These are phyloP conservation scores for Gulo gulo DNA, from an alignment of 2,113 vertebrate genomes.

Conservation along the genomic window DNA sequence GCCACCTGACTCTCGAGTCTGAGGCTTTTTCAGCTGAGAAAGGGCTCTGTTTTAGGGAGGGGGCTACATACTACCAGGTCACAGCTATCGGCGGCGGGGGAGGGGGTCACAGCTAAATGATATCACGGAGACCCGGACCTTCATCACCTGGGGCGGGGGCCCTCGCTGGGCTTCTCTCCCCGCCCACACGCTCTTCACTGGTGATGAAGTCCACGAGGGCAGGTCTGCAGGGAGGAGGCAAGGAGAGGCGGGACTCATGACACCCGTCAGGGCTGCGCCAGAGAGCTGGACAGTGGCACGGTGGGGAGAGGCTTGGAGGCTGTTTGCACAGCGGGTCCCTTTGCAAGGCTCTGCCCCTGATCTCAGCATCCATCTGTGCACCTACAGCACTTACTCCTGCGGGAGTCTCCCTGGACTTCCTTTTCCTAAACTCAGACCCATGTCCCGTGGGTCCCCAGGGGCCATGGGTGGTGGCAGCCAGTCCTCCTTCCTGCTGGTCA, in stretches of 20 bases:
- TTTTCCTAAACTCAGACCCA: fast-evolving
- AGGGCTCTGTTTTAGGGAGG: fast-evolving
- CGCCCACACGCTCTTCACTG: fast-evolving
- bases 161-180: not conserved
- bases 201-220: not conserved
- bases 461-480: fast-evolving
- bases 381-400: too few species aligned
- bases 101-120: not conserved
- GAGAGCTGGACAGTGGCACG: too few species aligned
- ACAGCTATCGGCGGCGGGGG: too few species aligned
- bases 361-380: fast-evolving
- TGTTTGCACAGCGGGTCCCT: fast-evolving
- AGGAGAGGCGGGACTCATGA: not conserved
- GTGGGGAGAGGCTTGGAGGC: not conserved
- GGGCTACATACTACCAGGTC: not conserved
- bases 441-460: not conserved
- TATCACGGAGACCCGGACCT: fast-evolving
- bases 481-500: fast-evolving
- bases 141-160: too few species aligned
- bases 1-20: not conserved
- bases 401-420: too few species aligned
- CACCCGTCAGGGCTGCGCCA: fast-evolving
- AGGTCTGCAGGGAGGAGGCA: not conserved
- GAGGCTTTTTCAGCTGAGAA: not conserved
- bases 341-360: not conserved